Base-by-base conservation (phyloP, 2,888 invertebrate genomes). In the Drosophila monieri region DNA sequence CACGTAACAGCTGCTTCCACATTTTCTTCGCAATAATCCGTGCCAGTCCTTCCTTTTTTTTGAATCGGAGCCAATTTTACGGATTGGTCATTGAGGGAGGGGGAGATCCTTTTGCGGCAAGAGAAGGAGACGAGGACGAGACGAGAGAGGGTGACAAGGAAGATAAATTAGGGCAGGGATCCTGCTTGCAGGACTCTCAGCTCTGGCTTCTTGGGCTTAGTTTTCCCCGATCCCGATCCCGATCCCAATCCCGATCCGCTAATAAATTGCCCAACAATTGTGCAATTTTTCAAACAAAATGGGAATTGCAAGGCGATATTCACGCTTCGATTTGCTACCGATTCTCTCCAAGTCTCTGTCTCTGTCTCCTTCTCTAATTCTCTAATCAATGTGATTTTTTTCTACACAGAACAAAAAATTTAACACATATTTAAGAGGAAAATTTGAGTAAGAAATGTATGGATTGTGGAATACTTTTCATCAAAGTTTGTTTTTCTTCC, bases 251-350 rank as follows among this genome's bases (percentile, higher is more conserved):
- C 14, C 23, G 27, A 27, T 54, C 65, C 51, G 60, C 77, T 79
- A 89, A 88, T 89, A 88, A 89, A 89, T 89, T 88, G 84, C 85
- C 64, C 71, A 75, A 88, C 87, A 89, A 89, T 89, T 88, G 85
- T 71, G 76, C 80, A 89, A 90, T 89, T 89, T 88, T 69, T 69
- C 69, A 69, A 35, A 61, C 39, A 27, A 57, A 71, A 71, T 44
- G 41, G 47, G 41, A 62, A 49, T 43, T 25, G 62, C 62, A 49
- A 6, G 43, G 27, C 49, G 62, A 49, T 46, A 61, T 68, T 60
- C 65, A 66, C 65, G 65, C 67, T 65, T 54, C 23, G 43, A 66
- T 66, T 66, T 66, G 66, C 66, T 66, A 66, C 66, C 66, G 67
- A 55, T 66, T 67, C 43, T 15, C 21, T 27, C 8, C 39, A 39